Base-by-base conservation (phyloP, 2,797 vertebrate genomes). In the Sebastes aleutianus region DNA sequence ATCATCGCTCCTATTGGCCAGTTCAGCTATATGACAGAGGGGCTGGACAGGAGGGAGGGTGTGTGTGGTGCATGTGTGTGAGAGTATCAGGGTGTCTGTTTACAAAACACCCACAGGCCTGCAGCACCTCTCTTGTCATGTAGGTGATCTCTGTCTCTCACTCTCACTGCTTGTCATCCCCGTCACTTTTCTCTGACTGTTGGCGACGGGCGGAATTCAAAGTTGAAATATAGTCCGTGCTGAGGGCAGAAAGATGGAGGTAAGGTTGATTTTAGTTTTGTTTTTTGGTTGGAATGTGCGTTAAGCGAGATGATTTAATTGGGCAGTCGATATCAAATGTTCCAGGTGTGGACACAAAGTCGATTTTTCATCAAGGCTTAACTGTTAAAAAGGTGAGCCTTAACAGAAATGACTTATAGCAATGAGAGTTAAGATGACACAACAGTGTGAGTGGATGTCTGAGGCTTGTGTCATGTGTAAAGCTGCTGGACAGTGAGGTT, bases 81-180 rank as follows among this genome's bases (percentile, higher is more conserved):
- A 72, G 62, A 84, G 62, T 78, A 82, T 84, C 88, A 84, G 91
- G 71, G 86, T 90, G 88, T 91, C 80, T 93, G 91, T 94, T 95
- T 94, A 95, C 94, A 85, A 93, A 95, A 94, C 91, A 93, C 34
- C 66, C 80, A 82, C 76, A 89, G 76, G 76, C 67, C 76, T 64
- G 39, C 64, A 62, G 39, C 66, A 62, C 68, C 79, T 85, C 88
- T 84, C 4, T 70, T 70, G 87, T 81, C 87, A 90, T 76, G 83
- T 82, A 85, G 85, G 59, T 77, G 84, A 87, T 71, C 76, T 64
- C 7, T 62, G 65, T 36, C 13, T 47, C 54, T 87, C 85, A 27
- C 70, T 65, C 58, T 73, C 65, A 32, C 67, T n/a, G 3, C 50
- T 2, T 2, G 18, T 76, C 83, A 71, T 27, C 69, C n/a, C 32